Evolutionary conservation across 2,113 vertebrate genomes (phyloP), one percentile per base, ranked within the genome.

Genomic region (Osmerus eperlanus): DNA sequence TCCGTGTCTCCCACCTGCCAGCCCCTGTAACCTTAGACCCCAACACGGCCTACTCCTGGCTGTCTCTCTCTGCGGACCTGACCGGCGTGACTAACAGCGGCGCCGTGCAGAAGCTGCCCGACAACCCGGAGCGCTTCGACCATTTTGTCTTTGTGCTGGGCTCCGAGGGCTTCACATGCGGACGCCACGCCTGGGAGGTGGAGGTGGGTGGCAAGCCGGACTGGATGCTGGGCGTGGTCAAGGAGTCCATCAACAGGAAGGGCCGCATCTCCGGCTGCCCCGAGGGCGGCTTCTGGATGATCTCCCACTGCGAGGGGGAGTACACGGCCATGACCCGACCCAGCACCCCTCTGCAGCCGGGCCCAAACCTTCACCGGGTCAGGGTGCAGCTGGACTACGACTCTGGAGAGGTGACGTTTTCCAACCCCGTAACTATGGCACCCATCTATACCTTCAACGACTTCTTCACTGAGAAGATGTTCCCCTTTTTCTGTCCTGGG

Each of bases 171-270:
- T 92, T 92, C 74, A 74, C 79, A 0, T 85, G 89, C 0, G 92
- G 92, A 4, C 82, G 87, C 18, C 91, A 92, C 3, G 83, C 90
- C 70, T 93, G 92, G 92, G 92, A 93, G 74, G 91, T 93, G 77
- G 90, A 92, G 6, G 92, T 93, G 70, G 85, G 86, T 0, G 79
- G 88, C 70, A 93, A 93, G 67, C 60, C 70, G 3, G 92, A 93
- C 84, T 93, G 92, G 92, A 90, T 92, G 79, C 85, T 93, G 0
- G 92, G 92, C 0, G 91, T 93, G 67, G 92, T 90, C 59, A 89
- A 84, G 58, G 85, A 81, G 63, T 91, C 91, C 53, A 83, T 92
- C 11, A 86, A 87, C 83, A 86, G 92, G 70, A 93, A 93, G 67
- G 91, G 91, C 1, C 90, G 74, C 16, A 88, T 93, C 67, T 91